A percentile compares a stretch with the other conserved stretches of the same genome.
Evolutionary conservation across 2,888 invertebrate species (phyloP).

Genomic region (Marasmarcha lunaedactyla): DNA sequence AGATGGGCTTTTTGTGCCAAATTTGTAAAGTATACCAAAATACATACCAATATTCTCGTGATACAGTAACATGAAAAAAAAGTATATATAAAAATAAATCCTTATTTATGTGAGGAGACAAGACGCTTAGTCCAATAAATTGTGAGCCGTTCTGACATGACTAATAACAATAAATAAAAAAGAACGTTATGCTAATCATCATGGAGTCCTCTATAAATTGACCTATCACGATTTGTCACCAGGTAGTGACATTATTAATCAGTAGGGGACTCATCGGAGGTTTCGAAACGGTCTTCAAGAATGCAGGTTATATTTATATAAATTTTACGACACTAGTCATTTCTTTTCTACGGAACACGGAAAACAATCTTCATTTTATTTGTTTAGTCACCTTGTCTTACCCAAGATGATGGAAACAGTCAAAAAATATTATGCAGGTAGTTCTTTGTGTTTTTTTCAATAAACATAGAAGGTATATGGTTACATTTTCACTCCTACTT

Average conservation of each 20-base stretch:
- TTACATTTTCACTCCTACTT: no score
- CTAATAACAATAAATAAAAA: not conserved
- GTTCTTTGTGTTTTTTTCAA: no score
- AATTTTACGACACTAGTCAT: no score
- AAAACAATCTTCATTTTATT: no score
- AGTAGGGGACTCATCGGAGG: conserved; percentile 1
- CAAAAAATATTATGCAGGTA: no score
- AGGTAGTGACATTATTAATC: not conserved
- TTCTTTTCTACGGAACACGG: no score
- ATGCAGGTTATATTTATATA: conserved; percentile 2
- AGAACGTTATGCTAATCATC: conserved; percentile 1
- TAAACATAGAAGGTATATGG: no score
- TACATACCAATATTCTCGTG: not conserved
- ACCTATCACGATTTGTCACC: conserved; percentile 1
- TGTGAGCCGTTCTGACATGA: not conserved
- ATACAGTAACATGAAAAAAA: not conserved
- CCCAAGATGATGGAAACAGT: no score
- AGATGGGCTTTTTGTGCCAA: not conserved
- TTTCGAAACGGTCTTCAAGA: no score
- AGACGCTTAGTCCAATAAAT: not conserved
- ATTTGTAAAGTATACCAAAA: not conserved
- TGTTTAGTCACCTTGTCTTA: no score
- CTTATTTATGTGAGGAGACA: not conserved
- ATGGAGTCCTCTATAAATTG: not conserved
- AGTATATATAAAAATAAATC: not conserved